Percentiles rank a stretch among this genome's conserved stretches.
phyloP scores from a whole-genome alignment of 2,113 vertebrate species.

The Lophura nycthemera region DNA sequence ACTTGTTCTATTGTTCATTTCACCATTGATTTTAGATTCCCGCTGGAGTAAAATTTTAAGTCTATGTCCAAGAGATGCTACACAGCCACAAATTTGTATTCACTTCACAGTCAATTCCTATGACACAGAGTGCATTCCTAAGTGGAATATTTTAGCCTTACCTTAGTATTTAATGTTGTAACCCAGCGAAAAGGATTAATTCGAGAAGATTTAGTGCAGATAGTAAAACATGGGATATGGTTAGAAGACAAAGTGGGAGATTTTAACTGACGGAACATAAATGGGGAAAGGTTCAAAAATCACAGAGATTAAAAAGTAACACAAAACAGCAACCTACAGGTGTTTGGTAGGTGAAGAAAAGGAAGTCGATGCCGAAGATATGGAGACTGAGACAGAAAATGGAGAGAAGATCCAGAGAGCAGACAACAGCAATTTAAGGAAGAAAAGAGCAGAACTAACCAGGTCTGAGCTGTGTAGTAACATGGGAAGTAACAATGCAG shows the following conservation, averaged over 20 bases:
- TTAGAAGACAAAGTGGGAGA: neutral
- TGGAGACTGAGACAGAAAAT: neutral
- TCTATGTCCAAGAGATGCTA: neutral
- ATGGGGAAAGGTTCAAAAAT: neutral
- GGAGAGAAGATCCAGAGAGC: neutral
- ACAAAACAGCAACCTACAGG: neutral
- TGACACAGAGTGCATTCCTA: neutral
- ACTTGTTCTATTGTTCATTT: neutral
- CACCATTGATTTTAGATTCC: neutral
- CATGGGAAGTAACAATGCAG: neutral
- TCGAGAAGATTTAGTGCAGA: neutral
- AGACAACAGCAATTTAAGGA: neutral
- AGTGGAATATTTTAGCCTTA: neutral
- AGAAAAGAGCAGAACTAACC: neutral
- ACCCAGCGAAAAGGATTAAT: neutral
- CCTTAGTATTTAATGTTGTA: neutral
- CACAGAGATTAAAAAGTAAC: neutral
- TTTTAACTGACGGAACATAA: neutral
- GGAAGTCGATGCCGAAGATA: neutral
- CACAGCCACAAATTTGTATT: neutral
- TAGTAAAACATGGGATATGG: neutral
- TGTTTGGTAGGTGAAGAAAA: neutral
- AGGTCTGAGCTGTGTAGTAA: neutral
- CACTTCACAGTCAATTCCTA: neutral
- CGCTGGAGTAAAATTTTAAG: neutral